Conservation (phyloP, 2,888 invertebrate genomes). For the Leuctra nigra region DNA sequence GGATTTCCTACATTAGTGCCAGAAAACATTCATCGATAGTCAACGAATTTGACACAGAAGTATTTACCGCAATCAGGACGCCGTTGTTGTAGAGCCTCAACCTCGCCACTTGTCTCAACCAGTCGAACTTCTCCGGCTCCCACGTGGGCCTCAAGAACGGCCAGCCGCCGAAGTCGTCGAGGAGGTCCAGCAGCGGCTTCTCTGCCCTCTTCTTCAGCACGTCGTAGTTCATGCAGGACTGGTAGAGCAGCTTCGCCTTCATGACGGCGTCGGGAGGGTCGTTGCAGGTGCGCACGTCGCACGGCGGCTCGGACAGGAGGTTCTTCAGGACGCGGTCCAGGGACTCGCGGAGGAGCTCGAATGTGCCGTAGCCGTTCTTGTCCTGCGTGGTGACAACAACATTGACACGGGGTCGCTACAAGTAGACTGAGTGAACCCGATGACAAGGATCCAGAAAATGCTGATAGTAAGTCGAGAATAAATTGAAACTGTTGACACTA, state of each 20-base stretch:
- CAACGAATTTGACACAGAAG: no score
- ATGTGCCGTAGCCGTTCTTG: slow-evolving; percentile 82
- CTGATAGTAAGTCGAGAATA: no score
- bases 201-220: slow-evolving; percentile 60
- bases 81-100: slow-evolving; percentile 77
- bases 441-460: no score
- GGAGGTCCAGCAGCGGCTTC: slow-evolving; percentile 59
- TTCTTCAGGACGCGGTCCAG: slow-evolving; percentile 62
- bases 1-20: no score
- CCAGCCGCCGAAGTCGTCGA: slow-evolving; percentile 80
- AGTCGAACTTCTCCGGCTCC: slow-evolving; percentile 59
- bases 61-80: slow-evolving; percentile 71
- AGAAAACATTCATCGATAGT: no score
- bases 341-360: slow-evolving; percentile 81
- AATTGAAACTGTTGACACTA: no score
- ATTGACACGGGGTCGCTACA: no score
- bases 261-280: slow-evolving; percentile 54
- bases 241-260: slow-evolving; percentile 79
- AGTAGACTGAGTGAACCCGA: no score
- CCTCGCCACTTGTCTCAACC: slow-evolving; percentile 65
- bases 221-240: slow-evolving; percentile 76
- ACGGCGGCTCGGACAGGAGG: slow-evolving; percentile 51
- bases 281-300: background rate
- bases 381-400: no score
- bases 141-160: slow-evolving; percentile 65